Percentiles rank a stretch among this genome's conserved stretches.
Evolutionary conservation across 2,113 vertebrate species (phyloP).

Genomic region (Cairina moschata): DNA sequence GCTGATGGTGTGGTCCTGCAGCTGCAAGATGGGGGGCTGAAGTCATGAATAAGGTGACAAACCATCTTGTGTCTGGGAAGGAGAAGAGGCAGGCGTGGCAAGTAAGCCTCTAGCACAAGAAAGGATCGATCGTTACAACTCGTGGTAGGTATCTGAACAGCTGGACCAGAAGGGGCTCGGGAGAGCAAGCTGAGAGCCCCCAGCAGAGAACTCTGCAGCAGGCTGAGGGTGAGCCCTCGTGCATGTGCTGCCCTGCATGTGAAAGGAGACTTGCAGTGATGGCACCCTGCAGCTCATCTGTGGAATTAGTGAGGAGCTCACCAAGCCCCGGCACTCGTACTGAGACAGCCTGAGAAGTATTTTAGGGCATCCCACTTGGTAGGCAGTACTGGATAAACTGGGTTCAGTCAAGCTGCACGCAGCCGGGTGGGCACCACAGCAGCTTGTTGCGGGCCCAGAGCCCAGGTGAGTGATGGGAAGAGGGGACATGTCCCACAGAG

Average conservation of each 20-base stretch:
- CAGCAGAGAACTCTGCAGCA: not conserved
- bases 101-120: not conserved
- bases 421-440: not conserved
- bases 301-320: not conserved
- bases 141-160: not conserved
- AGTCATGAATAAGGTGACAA: not conserved
- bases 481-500: not conserved
- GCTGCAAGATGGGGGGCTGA: not conserved
- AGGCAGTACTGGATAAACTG: not conserved
- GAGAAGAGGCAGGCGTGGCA: not conserved
- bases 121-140: accelerated
- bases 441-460: not conserved
- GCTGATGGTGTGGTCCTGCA: not conserved
- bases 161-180: not conserved
- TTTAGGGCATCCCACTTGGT: not conserved
- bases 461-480: not conserved
- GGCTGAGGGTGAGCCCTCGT: not conserved
- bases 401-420: not conserved
- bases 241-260: not conserved
- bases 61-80: not conserved
- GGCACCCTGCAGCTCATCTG: not conserved
- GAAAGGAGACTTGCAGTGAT: not conserved
- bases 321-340: not conserved
- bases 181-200: not conserved
- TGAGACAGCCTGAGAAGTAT: not conserved